Evolutionary conservation across 2,797 vertebrate genomes (phyloP), one percentile per base, ranked within the genome.

Genomic region (Morelia viridis): DNA sequence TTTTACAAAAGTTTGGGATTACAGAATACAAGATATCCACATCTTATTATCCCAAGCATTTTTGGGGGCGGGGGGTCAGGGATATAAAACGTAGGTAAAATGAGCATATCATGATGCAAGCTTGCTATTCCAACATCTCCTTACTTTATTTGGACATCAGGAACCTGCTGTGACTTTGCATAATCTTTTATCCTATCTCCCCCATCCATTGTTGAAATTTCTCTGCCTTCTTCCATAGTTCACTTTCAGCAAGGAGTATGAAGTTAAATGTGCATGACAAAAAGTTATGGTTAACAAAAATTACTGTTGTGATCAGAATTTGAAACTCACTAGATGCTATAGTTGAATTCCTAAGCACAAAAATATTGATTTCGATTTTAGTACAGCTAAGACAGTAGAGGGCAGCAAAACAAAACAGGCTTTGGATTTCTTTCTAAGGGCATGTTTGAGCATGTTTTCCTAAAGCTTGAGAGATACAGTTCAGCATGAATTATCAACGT

Each of bases 401-500:
- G 97, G 98, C 98, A 97, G 96, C 53, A 93, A 26, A 88, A 91
- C 46, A 87, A 89, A 84, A 57, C 60, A 87, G 57, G 65, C 61
- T 31, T 91, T 26, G 31, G 10, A 24, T 5, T 22, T n/a, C 60
- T 13, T 22, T 76, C 61, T 93, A 95, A 92, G 62, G 96, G 89
- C 97, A 97, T 97, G 97, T 98, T 97, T 93, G 96, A 98, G 97
- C 98, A 97, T 98, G 97, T 98, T 97, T 97, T 93, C 87, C 87
- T 76, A 92, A 91, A 86, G 83, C 92, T 86, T 85, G 94, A 22
- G 80, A 92, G 94, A 94, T 84, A 88, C 57, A 91, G 0, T 93
- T 94, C 65, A 96, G 92, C 93, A 94, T 94, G 91, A 85, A 57
- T 56, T 85, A 22, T 88, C 94, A 83, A 95, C 76, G 50, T 41